Evolutionary conservation across 2,113 vertebrate genomes (phyloP), one percentile per base, ranked within the genome.

Genomic region (Neotoma lepida): DNA sequence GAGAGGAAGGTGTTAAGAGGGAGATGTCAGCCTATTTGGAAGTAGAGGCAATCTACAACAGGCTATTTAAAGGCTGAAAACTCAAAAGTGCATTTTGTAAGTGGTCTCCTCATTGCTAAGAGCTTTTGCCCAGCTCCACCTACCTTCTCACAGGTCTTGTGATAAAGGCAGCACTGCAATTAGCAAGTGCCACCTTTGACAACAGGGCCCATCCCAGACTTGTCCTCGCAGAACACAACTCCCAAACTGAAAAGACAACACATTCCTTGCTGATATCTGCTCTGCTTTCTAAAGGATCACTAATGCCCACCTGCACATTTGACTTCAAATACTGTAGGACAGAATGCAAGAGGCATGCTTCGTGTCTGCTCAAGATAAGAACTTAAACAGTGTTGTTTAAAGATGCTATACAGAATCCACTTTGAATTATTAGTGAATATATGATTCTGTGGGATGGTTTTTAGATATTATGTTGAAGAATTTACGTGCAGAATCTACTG

Each of bases 391-490:
- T 28, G 49, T 33, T 22, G 4, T 64, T 81, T 66, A 90, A 86
- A 61, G 90, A 56, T 56, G 51, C 71, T 70, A 10, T 18, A 56
- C 0, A 66, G 64, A 92, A 71, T 77, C 30, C 18, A 94, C 9
- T 39, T 56, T 90, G 78, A 66, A 90, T 88, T 90, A 88, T 61
- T 51, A 94, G 39, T 70, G 54, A 86, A 22, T 30, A 86, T 30
- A 78, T 64, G 63, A 90, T 93, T 51, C 51, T 66, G 14, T 15
- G 90, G 89, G 61, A 63, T 49, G 24, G 35, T 63, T 76, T 95
- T 93, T 70, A 89, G 54, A 41, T 84, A 76, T 33, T 92, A 74
- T 30, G 13, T 46, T 92, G 51, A 68, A 88, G 77, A 94, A 90
- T 63, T 56, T 87, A 86, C 86, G 44, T 90, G 54, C 78, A 51